Evolutionary conservation across 1,140 invertebrate species (phyloP), one percentile per base, ranked within the genome.

Genomic region (Drosophila dunni): DNA sequence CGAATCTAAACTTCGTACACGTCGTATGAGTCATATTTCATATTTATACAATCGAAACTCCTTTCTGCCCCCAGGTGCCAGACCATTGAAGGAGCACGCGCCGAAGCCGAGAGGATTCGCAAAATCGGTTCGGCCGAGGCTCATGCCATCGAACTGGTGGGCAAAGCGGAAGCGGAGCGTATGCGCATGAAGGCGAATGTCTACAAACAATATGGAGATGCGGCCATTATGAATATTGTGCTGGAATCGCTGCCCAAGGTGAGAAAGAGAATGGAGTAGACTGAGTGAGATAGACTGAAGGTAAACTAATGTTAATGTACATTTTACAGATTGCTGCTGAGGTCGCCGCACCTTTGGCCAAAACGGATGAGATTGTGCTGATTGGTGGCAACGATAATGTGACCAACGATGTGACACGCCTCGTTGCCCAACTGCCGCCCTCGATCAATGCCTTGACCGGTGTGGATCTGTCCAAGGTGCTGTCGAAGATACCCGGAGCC

Each of bases 281-380:
- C 2, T 13, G 13, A 10, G 7, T 62, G 24, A n/a, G 65, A 38
- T 13, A 40, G 6, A 9, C 0, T 6, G 3, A 13, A 1, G 36
- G 56, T 10, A 40, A 13, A 44, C 73, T n/a, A n/a, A 36, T 8
- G 40, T 6, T 61, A 9, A 4, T 20, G n/a, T 1, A 29, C 17
- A 2, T n/a, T 38, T 42, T 67, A 3, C 91, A 98, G 97, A 98
- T 99, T 93, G 98, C 98, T 50, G 98, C 98, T 17, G 98, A 99
- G 93, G 96, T 99, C 20, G 95, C 98, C 4, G 98, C 98, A 9
- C 98, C 98, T 7, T 93, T 99, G 60, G 96, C 97, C 24, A 98
- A 98, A 94, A 98, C 97, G 5, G 97, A 98, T 78, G 97, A 99
- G 93, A 99, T 99, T 81, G 97, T 99, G n/a, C 93, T 99, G 64